Base-by-base conservation (phyloP, 2,888 invertebrate species). In the Ernsta delagoae region DNA sequence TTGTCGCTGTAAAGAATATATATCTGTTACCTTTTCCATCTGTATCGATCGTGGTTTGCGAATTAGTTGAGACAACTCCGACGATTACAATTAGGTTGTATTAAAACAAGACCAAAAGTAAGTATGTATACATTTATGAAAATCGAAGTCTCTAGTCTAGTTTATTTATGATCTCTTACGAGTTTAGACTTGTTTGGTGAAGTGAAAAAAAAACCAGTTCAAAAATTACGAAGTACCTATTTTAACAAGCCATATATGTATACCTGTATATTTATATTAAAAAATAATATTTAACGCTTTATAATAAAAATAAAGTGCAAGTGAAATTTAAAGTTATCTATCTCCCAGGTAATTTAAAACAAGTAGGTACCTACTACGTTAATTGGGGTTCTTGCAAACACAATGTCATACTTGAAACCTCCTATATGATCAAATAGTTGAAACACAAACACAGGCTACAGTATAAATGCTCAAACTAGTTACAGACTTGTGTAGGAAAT, bases 1-100 rank as follows among this genome's bases (percentile, higher is more conserved):
- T 90, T 85, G 82, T 89, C 85, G 88, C 85, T 86, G 85, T 90
- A 89, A 88, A 88, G 88, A 87, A 89, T 89, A 87, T 89, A 87
- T 89, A 89, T 90, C 89, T 90, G 89, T 89, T 90, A 89, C 86
- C 86, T 83, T 80, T 71, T 72, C 79, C 80, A 83, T 81, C 81
- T 79, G 81, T 85, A 85, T 82, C 77, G 82, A 84, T 85, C 85
- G 81, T 83, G 45, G 48, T 24, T 12, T 45, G 59, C n/a, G 36
- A 16, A 39, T 16, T 54, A 11, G 34, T 9, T 50, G 31, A 66
- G 43, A 61, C 60, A 43, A 54, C 43, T 7, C 5, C 4, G 45
- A 7, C 16, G 12, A 56, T 53, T 64, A 54, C 7, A 66, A 66
- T 60, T 59, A 60, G 6, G 43, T 56, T 56, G 1, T 16, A 16